Evolutionary conservation across 23 tunicate genomes (phyloP).

Genomic region (Clavelina lepadiformis): DNA sequence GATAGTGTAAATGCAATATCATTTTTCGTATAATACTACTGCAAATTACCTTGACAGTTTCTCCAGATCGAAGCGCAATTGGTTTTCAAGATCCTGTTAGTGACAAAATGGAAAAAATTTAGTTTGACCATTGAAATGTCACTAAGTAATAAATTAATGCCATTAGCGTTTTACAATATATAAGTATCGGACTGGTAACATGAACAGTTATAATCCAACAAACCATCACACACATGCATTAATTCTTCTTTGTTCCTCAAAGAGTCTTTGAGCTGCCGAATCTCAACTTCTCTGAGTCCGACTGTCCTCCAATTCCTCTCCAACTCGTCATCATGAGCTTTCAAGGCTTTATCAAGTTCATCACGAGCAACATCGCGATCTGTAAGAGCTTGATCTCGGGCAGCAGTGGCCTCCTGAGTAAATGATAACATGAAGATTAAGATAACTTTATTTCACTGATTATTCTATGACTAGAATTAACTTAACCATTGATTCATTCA

Average conservation of each 20-base stretch:
- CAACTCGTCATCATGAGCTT: slow-evolving; percentile 21
- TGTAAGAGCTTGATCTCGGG: slow-evolving; percentile 22
- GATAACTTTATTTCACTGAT: neutral
- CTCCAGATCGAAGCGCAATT: slow-evolving; percentile 13
- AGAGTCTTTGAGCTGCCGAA: slow-evolving; percentile 41
- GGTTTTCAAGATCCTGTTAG: slow-evolving; percentile 15
- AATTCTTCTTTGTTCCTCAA: slow-evolving; percentile 48
- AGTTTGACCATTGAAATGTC: neutral
- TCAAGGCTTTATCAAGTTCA: slow-evolving; percentile 34
- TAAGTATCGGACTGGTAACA: too few relatives aligned
- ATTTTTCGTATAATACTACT: too few relatives aligned
- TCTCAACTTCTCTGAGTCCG: slow-evolving; percentile 41
- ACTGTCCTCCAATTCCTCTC: slow-evolving; percentile 22
- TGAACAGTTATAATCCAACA: neutral
- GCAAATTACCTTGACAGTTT: slow-evolving; percentile 15
- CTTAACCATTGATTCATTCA: too few relatives aligned
- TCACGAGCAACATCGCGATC: slow-evolving; percentile 11
- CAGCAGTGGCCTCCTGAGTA: slow-evolving; percentile 42
- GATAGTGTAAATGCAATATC: too few relatives aligned
- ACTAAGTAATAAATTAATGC: neutral
- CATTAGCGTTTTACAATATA: too few relatives aligned
- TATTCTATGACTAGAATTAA: neutral
- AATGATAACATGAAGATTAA: neutral
- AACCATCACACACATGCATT: slow-evolving; percentile 26
- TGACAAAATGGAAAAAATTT: neutral